Percentiles rank a stretch among this genome's conserved stretches.
These are phyloP conservation scores for Forpus xanthops DNA, from an alignment of 2,797 vertebrate species.

Conservation along the genomic window DNA sequence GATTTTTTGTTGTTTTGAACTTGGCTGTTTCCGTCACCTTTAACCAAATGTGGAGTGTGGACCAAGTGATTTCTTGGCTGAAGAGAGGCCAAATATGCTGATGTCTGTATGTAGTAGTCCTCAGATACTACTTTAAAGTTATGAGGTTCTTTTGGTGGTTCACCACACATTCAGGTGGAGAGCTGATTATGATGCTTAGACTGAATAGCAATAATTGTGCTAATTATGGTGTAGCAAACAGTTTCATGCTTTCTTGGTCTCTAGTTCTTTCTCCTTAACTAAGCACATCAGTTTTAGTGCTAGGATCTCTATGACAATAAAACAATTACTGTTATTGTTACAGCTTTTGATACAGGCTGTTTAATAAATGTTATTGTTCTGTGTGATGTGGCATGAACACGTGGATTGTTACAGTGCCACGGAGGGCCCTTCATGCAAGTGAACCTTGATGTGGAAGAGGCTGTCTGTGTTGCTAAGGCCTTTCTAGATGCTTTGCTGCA, in stretches of 20 bases:
- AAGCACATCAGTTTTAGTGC: background rate
- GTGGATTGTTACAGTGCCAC: accelerated
- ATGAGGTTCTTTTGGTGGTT: background rate
- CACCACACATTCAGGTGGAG: background rate
- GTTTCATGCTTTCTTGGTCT: background rate
- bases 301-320: background rate
- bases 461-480: background rate
- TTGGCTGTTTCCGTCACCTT: background rate
- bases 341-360: background rate
- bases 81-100: background rate
- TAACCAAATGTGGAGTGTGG: background rate
- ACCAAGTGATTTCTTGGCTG: background rate
- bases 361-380: background rate
- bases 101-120: background rate
- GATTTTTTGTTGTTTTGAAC: background rate
- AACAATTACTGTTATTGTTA: background rate
- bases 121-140: background rate
- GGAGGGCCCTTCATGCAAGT: accelerated
- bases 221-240: background rate
- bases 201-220: background rate
- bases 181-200: background rate
- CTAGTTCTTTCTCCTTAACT: background rate
- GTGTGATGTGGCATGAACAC: accelerated
- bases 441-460: background rate
- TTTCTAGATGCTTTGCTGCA: background rate